A percentile compares a stretch with the other conserved stretches of the same genome.
These are phyloP conservation scores for Papilio xuthus DNA, from an alignment of 1,140 invertebrate species.

Conservation along the genomic window DNA sequence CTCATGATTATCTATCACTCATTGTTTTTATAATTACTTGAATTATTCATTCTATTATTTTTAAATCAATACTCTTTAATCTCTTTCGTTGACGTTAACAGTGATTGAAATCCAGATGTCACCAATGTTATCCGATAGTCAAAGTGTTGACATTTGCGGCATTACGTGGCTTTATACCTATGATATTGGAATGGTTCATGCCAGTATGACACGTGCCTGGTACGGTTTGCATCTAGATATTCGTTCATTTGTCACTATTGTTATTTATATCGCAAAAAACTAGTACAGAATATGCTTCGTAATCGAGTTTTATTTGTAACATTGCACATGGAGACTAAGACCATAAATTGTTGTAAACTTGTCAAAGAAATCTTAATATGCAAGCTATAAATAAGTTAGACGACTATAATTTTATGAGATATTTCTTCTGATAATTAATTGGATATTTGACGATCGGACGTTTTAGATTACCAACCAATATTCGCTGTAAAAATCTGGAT, in stretches of 20 bases:
- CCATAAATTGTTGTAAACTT: constrained; percentile 31
- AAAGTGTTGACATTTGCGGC: constrained; percentile 59
- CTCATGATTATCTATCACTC: constrained; percentile 51
- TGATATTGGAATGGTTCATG: constrained; percentile 60
- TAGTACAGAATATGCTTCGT: constrained; percentile 47
- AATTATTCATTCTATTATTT: neutral
- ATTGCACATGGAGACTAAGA: neutral
- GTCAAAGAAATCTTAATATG: constrained; percentile 21
- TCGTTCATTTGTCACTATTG: constrained; percentile 64
- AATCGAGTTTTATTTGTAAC: constrained; percentile 37
- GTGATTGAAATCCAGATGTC: constrained; percentile 69
- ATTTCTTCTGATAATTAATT: constrained; percentile 31
- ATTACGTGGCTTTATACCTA: constrained; percentile 48
- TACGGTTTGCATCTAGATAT: constrained; percentile 55
- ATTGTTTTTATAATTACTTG: constrained; percentile 34
- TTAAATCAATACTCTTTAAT: constrained; percentile 50
- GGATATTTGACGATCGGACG: constrained; percentile 25
- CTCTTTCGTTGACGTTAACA: constrained; percentile 66
- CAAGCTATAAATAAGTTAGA: constrained; percentile 28
- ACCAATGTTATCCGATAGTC: constrained; percentile 70
- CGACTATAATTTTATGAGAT: constrained; percentile 21
- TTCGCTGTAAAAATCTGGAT: constrained; percentile 5
- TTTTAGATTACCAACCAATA: constrained; percentile 29
- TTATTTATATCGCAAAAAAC: constrained; percentile 51
- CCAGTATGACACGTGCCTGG: constrained; percentile 53